Conservation (phyloP, 2,113 vertebrate genomes). For the Hemiscyllium ocellatum region DNA sequence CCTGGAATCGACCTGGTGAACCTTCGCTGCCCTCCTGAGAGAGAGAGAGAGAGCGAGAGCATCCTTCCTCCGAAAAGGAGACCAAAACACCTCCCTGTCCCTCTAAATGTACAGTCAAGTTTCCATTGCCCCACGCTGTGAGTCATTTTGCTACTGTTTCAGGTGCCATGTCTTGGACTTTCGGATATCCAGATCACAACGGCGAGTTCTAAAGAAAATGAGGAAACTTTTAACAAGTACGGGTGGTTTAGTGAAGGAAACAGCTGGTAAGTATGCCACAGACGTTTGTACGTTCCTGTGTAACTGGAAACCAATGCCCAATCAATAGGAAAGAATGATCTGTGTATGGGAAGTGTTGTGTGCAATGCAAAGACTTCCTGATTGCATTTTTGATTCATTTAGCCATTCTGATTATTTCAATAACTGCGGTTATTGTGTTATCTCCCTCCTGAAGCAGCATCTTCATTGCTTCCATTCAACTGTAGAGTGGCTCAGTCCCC, state of each 20-base stretch:
- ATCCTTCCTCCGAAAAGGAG: no score
- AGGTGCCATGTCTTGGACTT: slow-evolving; percentile 32
- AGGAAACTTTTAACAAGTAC: background rate
- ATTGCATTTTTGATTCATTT: background rate
- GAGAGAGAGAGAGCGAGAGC: no score
- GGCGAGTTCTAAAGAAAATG: slow-evolving; percentile 9
- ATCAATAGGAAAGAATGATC: background rate
- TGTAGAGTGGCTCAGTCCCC: no score
- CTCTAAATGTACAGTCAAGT: background rate
- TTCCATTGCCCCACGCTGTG: background rate
- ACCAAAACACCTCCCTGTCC: no score
- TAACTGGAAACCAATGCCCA: background rate
- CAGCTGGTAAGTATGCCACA: background rate
- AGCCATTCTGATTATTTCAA: background rate
- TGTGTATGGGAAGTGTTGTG: no score
- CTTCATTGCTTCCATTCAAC: background rate
- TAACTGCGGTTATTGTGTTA: background rate
- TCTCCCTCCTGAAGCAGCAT: background rate
- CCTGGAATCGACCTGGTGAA: no score
- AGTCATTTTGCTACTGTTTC: background rate
- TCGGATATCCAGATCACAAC: slow-evolving; percentile 13
- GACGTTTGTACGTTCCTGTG: background rate
- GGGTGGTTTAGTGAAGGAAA: background rate
- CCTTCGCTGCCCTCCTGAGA: no score
- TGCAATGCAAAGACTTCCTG: background rate